These are phyloP conservation scores for Anorthoa munda DNA, from an alignment of 2,888 invertebrate species.

Conservation along the genomic window DNA sequence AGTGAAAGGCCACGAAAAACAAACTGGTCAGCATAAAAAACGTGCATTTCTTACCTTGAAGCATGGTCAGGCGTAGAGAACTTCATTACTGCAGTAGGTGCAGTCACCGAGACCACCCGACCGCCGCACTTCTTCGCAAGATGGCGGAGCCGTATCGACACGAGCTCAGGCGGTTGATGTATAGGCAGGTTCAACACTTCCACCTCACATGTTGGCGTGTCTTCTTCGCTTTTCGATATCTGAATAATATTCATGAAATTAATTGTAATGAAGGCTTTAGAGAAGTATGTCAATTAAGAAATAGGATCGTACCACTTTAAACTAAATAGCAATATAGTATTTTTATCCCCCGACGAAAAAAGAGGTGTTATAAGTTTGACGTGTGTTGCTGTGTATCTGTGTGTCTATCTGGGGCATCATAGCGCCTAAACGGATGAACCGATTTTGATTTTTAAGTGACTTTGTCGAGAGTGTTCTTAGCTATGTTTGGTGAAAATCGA, in stretches of 20 bases:
- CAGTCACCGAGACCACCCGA: slow-evolving; percentile 92
- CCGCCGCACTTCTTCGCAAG: slow-evolving; percentile 96
- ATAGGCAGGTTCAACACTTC: slow-evolving; percentile 93
- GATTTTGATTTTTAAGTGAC: too few relatives aligned
- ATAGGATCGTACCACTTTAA: neutral
- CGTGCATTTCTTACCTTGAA: slow-evolving; percentile 89
- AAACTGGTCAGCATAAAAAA: neutral
- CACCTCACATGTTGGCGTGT: slow-evolving; percentile 90
- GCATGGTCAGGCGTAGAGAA: slow-evolving; percentile 94
- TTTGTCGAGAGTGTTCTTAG: too few relatives aligned
- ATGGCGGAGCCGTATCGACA: slow-evolving; percentile 92
- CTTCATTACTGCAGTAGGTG: slow-evolving; percentile 92
- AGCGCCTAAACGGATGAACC: too few relatives aligned
- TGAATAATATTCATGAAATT: slow-evolving; percentile 20
- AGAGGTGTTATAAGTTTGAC: too few relatives aligned
- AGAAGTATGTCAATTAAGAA: neutral
- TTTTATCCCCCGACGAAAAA: too few relatives aligned
- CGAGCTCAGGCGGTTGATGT: slow-evolving; percentile 89
- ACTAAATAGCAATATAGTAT: neutral
- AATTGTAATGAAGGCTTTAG: too few relatives aligned
- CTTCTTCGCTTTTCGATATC: slow-evolving; percentile 79
- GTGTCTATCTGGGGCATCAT: too few relatives aligned
- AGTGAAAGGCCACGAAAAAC: neutral
- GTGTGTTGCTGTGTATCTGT: too few relatives aligned
- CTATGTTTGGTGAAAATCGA: too few relatives aligned